phyloP scores from a whole-genome alignment of 1,140 invertebrate genomes.

The Oryzaephilus surinamensis region DNA sequence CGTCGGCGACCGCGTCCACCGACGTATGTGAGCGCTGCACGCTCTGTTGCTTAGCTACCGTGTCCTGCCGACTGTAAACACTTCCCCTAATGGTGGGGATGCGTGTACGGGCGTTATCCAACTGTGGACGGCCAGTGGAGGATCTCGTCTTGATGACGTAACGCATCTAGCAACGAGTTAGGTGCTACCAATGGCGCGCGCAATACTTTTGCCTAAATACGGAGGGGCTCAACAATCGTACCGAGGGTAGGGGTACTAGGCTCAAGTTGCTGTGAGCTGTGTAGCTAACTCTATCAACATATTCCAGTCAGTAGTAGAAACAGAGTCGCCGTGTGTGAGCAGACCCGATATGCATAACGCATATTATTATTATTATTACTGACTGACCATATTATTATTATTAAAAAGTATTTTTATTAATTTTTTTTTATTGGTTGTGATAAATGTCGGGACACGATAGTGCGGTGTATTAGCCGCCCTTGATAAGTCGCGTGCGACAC shows the following conservation, averaged over 20 bases:
- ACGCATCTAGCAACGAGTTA: constrained; percentile 12
- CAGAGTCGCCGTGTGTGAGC: constrained; percentile 36
- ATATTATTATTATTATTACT: too few relatives aligned
- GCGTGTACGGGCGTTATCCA: constrained; percentile 33
- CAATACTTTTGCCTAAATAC: too few relatives aligned
- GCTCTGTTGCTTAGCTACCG: constrained; percentile 36
- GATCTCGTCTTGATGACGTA: constrained; percentile 17
- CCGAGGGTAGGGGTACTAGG: constrained; percentile 7
- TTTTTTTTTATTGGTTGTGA: constrained; percentile 6
- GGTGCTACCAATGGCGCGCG: constrained; percentile 22
- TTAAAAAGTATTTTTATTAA: too few relatives aligned
- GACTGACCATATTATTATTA: too few relatives aligned
- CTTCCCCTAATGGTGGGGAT: constrained; percentile 32
- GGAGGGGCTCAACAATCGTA: constrained; percentile 27
- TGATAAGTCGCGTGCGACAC: too few relatives aligned
- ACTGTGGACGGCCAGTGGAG: constrained; percentile 24
- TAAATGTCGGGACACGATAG: constrained; percentile 3
- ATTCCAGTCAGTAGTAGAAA: constrained; percentile 31
- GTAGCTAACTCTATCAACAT: constrained; percentile 7
- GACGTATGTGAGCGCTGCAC: constrained; percentile 27
- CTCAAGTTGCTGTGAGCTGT: constrained; percentile 12
- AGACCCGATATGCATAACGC: constrained; percentile 38
- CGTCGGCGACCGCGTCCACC: constrained; percentile 3
- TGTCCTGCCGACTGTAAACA: constrained; percentile 35
- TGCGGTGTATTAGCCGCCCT: too few relatives aligned